phyloP scores from a whole-genome alignment of 2,888 invertebrate genomes.

The Cancer borealis region DNA sequence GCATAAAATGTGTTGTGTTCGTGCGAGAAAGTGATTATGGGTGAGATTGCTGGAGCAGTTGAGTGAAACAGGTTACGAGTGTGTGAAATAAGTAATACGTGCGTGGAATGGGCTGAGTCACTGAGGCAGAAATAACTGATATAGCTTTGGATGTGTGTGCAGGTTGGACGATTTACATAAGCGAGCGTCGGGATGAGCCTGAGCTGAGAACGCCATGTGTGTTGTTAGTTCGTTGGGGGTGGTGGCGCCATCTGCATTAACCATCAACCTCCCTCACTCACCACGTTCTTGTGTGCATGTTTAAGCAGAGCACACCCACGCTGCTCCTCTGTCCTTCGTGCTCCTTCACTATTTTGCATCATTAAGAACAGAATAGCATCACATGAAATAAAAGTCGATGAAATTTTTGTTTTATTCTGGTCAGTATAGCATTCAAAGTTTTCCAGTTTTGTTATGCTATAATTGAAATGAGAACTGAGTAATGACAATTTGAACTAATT shows the following conservation, averaged over 20 bases:
- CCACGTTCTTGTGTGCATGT: not conserved
- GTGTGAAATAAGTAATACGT: conserved; percentile 6
- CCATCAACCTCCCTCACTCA: not conserved
- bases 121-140: conserved; percentile 3
- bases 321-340: not conserved
- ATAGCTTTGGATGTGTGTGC: not conserved
- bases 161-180: not conserved
- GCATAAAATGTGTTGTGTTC: not conserved
- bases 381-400: not conserved
- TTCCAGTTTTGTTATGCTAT: not conserved
- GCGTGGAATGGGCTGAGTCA: conserved; percentile 11
- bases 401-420: not conserved
- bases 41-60: not conserved
- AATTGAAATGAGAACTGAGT: not conserved
- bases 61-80: conserved; percentile 12
- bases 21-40: not conserved
- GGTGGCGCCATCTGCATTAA: conserved; percentile 7
- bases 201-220: not conserved
- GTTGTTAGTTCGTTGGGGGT: not conserved
- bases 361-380: not conserved
- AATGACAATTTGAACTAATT: not conserved
- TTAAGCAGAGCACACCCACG: not conserved
- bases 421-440: not conserved
- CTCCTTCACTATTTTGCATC: not conserved
- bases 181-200: not conserved